Percentiles rank a stretch among this genome's conserved stretches.
Conservation (phyloP, 2,113 vertebrate species). For the Chaetorhynchus papuensis region DNA sequence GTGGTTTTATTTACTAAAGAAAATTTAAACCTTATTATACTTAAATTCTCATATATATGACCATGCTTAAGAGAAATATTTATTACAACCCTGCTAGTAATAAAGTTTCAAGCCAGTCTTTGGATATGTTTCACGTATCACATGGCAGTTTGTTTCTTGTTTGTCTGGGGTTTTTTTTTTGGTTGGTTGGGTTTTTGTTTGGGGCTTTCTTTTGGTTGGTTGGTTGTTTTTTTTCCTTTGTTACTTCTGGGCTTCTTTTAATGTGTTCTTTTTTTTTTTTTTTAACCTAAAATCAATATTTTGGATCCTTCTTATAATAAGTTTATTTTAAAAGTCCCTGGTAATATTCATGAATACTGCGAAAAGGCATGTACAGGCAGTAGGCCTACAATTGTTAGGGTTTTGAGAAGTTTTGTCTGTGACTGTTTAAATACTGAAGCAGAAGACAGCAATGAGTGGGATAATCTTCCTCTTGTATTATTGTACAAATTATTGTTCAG, state of each 20-base stretch:
- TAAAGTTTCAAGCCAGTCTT: slow-evolving; percentile 31
- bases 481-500: background rate
- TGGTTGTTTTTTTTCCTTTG: background rate
- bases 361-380: background rate
- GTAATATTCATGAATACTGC: background rate
- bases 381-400: background rate
- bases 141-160: background rate
- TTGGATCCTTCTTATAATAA: background rate
- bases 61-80: slow-evolving; percentile 32
- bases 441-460: background rate
- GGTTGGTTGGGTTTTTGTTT: background rate
- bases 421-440: background rate
- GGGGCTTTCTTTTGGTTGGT: background rate
- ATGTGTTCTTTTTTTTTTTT: background rate
- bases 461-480: background rate
- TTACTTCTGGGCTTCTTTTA: background rate
- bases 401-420: background rate
- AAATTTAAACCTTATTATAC: slow-evolving; percentile 26
- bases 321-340: background rate
- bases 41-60: background rate
- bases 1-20: slow-evolving; percentile 56
- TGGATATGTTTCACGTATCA: background rate
- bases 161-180: background rate
- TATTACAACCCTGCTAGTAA: slow-evolving; percentile 42
- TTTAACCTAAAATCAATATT: background rate